Evolutionary conservation across 2,113 vertebrate species (phyloP), one percentile per base, ranked within the genome.

Genomic region (Sceloporus tristichus): DNA sequence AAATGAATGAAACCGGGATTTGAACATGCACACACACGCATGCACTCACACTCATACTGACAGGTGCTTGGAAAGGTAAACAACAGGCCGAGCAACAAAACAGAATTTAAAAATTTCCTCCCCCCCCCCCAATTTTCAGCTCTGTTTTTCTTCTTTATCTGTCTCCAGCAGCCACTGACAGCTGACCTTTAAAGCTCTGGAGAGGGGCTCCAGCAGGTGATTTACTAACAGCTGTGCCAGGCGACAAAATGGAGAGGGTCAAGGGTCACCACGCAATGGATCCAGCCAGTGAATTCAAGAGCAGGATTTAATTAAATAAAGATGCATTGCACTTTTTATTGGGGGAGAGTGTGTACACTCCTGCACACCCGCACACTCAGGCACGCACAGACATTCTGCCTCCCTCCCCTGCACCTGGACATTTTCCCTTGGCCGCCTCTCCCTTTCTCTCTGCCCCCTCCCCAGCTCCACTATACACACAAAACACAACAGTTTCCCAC

Each of bases 221-320:
- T 93, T 94, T 93, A 93, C 94, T 90, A 90, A 96, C 94, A 95
- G 95, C 94, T 96, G 95, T 92, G 93, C 92, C 93, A 93, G 90
- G 87, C 94, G 91, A 85, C 94, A 91, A 93, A 94, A 90, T 19
- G 7, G 14, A 91, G 85, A 2, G 14, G 91, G 76, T 86, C 93
- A 93, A 93, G 94, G 94, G 93, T 95, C 89, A 0, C 23, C 0
- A 0, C 73, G 0, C 29, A 85, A 42, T 27, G 0, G 40, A 84
- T 82, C 92, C 91, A 89, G 79, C 86, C 13, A 0, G 79, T 1
- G 1, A 80, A 76, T 82, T 62, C 90, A 54, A 84, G 90, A 78
- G 75, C 87, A 76, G 87, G 87, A 90, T 94, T 95, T 95, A 94
- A 95, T 94, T 94, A 93, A 94, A 95, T 92, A 93, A 93, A 95